Evolutionary conservation across 2,113 vertebrate species (phyloP).

Genomic region (Caracal caracal): DNA sequence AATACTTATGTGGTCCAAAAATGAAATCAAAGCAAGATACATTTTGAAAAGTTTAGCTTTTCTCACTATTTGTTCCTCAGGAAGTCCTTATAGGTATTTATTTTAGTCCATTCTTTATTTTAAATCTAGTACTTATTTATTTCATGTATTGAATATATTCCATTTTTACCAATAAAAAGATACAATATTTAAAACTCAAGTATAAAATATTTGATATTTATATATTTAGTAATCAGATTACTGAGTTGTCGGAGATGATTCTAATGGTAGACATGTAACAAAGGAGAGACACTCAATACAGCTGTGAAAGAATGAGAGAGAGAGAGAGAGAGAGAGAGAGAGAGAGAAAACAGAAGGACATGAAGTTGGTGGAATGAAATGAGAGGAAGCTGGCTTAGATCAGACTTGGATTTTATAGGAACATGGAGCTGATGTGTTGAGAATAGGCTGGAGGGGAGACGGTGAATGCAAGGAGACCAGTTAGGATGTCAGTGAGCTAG

Average conservation of each 20-base stretch:
- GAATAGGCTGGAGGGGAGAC: not conserved
- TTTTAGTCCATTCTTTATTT: slow-evolving; percentile 30
- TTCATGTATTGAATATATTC: not conserved
- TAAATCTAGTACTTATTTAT: not conserved
- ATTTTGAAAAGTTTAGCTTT: not conserved
- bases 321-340: not conserved
- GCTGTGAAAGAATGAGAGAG: not conserved
- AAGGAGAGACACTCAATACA: not conserved
- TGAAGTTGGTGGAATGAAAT: not conserved
- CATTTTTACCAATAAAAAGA: slow-evolving; percentile 7
- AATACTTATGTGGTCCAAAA: not conserved
- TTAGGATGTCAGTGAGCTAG: not conserved
- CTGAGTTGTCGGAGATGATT: not conserved
- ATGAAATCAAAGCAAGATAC: not conserved
- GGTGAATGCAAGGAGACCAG: not conserved
- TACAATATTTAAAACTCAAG: not conserved
- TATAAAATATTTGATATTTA: not conserved
- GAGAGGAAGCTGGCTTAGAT: not conserved
- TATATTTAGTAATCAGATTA: not conserved
- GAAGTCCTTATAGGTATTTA: not conserved
- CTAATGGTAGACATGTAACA: not conserved
- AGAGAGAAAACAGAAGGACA: not conserved
- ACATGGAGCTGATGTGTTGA: not conserved
- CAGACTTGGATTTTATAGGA: not conserved
- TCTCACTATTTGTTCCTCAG: not conserved